Base-by-base conservation (phyloP, 2,888 invertebrate species). In the Macrosiphum euphorbiae region DNA sequence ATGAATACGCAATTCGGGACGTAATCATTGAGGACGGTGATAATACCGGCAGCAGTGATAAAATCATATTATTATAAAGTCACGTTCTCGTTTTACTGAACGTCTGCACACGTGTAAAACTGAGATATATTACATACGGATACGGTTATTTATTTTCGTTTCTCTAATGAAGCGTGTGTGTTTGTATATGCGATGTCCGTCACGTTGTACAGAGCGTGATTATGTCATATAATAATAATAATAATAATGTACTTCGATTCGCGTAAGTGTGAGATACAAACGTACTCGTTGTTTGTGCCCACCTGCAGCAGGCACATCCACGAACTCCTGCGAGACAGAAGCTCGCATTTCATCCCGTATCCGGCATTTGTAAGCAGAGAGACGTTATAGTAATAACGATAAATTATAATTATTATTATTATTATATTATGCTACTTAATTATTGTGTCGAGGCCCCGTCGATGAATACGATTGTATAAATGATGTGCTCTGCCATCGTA, bases 131-230 rank as follows among this genome's bases (percentile, higher is more conserved):
- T 35, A 35, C 35, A 8, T 41, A 78, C 35, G 35, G 35, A 35
- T 78, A 78, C 78, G 35, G 20, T 78, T 78, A 35, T 78, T 78
- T 35, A 78, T 67, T 67, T 67, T 67, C 35, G 20, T 78, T 78
- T 78, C 35, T 20, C 78, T 78, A 8, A 78, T 41, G 35, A 78
- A 35, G 78, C 78, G 35, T 20, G 35, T 2, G 28, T 28, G 61
- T 28, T 35, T 35, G 7, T 35, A 35, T 78, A 20, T 78, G 78
- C 24, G 78, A 78, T 78, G 78, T 78, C 35, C 78, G 78, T 78
- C 78, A 85, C 85, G 85, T 85, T 85, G 44, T 85, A 44, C 85
- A 11, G 44, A 85, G 28, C 85, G 85, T 85, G 78, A 78, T 78
- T 85, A 85, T 44, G 44, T 78, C 26, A 85, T 44, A 85, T 85